Conservation (phyloP, 2,113 vertebrate species). For the Oncorhynchus clarkii region DNA sequence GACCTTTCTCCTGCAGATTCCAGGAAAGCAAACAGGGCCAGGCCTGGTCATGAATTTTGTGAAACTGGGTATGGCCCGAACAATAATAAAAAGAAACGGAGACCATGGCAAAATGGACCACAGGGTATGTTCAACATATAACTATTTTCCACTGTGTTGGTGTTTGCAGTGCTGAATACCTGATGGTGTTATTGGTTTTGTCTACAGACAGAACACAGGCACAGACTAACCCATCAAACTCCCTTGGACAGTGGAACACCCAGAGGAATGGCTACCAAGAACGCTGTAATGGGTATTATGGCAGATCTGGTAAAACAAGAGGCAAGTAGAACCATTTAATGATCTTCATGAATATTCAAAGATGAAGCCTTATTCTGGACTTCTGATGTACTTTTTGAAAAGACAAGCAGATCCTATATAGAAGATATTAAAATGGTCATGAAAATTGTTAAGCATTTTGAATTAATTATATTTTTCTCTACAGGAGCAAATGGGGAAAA, state of each 20-base stretch:
- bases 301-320: conserved; percentile 32
- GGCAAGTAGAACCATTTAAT: conserved; percentile 15
- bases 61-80: conserved; percentile 17
- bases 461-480: not conserved
- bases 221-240: not conserved
- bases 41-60: not conserved
- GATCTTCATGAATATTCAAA: no score
- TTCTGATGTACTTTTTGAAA: no score
- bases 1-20: conserved; percentile 18
- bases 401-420: no score
- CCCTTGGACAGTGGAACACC: not conserved
- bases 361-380: not conserved
- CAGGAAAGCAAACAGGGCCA: conserved; percentile 1
- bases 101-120: conserved; percentile 27
- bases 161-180: not conserved
- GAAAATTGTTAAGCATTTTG: not conserved
- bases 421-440: no score
- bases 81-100: conserved; percentile 21
- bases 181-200: not conserved
- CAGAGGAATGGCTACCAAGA: conserved; percentile 23
- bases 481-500: conserved; percentile 40
- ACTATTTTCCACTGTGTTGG: not conserved
- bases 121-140: conserved; percentile 29
- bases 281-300: not conserved
- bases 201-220: not conserved